Percentiles rank a stretch among this genome's conserved stretches.
These are phyloP conservation scores for Arizona elegans DNA, from an alignment of 2,113 vertebrate genomes.

Conservation along the genomic window DNA sequence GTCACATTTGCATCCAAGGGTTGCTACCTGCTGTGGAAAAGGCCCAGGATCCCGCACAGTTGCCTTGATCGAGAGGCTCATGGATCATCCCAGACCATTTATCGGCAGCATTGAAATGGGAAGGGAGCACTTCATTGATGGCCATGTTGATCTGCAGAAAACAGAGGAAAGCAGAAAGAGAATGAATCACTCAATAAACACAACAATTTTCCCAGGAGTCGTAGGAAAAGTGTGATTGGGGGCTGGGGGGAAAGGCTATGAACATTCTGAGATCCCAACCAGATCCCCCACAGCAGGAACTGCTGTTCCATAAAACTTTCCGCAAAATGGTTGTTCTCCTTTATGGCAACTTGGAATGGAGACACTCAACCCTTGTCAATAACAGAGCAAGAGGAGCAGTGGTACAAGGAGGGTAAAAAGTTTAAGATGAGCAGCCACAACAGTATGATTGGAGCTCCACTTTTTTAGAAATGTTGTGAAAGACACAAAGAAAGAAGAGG, in stretches of 20 bases:
- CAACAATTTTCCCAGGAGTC: not conserved
- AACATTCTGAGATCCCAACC: not conserved
- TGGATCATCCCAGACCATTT: conserved; percentile 96
- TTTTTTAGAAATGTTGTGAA: not conserved
- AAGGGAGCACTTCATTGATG: conserved; percentile 75
- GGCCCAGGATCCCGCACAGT: conserved; percentile 96
- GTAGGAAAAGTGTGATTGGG: not conserved
- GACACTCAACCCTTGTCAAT: not conserved
- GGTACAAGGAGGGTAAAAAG: not conserved
- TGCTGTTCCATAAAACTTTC: not conserved
- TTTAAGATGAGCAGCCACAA: not conserved
- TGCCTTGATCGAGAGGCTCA: conserved; percentile 91
- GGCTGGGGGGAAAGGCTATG: not conserved
- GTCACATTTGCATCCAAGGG: not conserved
- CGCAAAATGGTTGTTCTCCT: not conserved
- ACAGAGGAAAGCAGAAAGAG: not conserved
- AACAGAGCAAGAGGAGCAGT: not conserved
- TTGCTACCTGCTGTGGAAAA: conserved; percentile 90
- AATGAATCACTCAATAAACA: fast-evolving
- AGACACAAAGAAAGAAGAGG: not conserved
- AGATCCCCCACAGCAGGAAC: not conserved
- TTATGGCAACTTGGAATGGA: not conserved
- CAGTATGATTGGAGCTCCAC: not conserved
- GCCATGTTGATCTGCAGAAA: conserved; percentile 83
- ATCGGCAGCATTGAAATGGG: conserved; percentile 79